Evolutionary conservation across 1,140 invertebrate species (phyloP).

Genomic region (Scylla paramamosain): DNA sequence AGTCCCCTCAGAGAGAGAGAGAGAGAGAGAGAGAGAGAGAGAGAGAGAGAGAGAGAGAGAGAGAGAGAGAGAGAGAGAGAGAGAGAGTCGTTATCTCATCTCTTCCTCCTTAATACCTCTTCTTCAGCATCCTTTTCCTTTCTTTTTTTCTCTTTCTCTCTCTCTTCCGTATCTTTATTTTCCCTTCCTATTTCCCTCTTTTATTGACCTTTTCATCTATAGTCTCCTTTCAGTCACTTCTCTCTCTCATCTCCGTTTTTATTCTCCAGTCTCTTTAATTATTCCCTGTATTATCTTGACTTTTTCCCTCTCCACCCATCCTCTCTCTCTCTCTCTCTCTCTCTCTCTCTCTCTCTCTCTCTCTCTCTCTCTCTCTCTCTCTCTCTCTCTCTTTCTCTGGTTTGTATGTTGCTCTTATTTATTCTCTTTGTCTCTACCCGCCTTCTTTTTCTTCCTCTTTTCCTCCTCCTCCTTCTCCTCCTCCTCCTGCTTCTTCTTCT

Average conservation of each 20-base stretch:
- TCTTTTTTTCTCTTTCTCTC: neutral
- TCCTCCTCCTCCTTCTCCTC: neutral
- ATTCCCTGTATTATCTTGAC: too few species aligned
- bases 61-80: neutral
- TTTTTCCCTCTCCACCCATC: too few species aligned
- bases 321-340: too few species aligned
- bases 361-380: too few species aligned
- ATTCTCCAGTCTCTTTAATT: neutral
- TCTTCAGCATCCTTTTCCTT: neutral
- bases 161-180: too few species aligned
- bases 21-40: neutral
- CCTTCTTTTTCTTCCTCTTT: too few species aligned
- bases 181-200: neutral
- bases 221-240: neutral
- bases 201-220: neutral
- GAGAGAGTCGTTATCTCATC: too few species aligned
- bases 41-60: conserved; percentile 30
- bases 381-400: too few species aligned
- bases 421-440: too few species aligned
- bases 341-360: too few species aligned
- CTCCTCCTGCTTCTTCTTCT: neutral
- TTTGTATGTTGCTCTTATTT: too few species aligned
- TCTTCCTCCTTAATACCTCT: neutral
- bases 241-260: neutral
- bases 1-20: neutral